Evolutionary conservation across 53 echinoderm and acorn worm genomes (phyloP), one percentile per base, ranked within the genome.

Genomic region (Luidia sarsii): DNA sequence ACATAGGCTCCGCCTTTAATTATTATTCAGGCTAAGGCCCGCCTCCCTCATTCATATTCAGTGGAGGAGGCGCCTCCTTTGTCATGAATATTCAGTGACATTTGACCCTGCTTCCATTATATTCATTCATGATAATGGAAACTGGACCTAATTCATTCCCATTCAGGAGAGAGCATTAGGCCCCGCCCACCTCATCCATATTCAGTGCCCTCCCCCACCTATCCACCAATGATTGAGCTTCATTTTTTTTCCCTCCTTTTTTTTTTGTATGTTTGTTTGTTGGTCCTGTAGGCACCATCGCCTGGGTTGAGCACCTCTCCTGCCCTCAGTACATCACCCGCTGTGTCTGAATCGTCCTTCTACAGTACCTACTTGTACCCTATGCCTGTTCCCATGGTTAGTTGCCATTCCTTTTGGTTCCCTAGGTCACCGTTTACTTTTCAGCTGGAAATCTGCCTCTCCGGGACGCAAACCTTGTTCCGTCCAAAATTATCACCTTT

Each of bases 361-460:
- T 87, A 87, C 82, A 82, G 82, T 82, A 71, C 81, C 72, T 82
- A 68, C 67, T 73, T 67, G 66, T 87, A 81, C 65, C 87, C 87
- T 54, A 82, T 87, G 66, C 81, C 87, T 54, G 87, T 87, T 22
- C 67, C 87, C 87, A 87, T 87, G 87, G 87, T 87, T 77, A 77
- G 77, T 77, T 61, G 16, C 33, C 45, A 31, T 39, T 15, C 19
- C 52, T 70, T 74, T 74, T 77, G 1, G 57, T 74, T 74, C n/a
- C n/a, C n/a, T n/a, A n/a, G n/a, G n/a, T n/a, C n/a, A 33, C 21
- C 38, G 35, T 38, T 18, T 60, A 19, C 33, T 59, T 10, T 59
- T 61, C 29, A 61, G 33, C 33, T 33, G 5, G 25, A 15, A 61
- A 61, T 10, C 7, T 61, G 32, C 4, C 28, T 14, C 60, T 10